A percentile compares a stretch with the other conserved stretches of the same genome.
Conservation (phyloP, 2,888 invertebrate genomes). For the Pristionchus maxplancki region DNA sequence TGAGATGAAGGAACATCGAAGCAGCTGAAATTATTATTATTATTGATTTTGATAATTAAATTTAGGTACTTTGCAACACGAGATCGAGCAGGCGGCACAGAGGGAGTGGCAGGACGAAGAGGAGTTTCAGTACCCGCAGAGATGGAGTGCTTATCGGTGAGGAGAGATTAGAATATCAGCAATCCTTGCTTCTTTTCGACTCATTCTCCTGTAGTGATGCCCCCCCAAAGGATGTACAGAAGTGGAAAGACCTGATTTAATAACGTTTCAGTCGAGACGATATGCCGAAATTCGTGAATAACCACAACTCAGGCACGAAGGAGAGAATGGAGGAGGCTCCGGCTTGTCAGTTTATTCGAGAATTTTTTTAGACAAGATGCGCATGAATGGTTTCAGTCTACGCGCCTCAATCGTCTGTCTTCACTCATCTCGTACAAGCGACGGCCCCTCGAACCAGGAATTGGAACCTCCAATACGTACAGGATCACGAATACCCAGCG, state of each 20-base stretch:
- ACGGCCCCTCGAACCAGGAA: background rate
- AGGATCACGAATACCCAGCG: background rate
- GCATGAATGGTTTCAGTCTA: no score
- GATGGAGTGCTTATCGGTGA: slow-evolving; percentile 21
- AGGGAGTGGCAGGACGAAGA: background rate
- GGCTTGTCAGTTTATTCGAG: background rate
- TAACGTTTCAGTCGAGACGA: background rate
- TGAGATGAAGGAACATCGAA: background rate
- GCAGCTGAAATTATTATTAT: background rate
- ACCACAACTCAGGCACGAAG: no score
- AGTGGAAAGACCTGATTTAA: background rate
- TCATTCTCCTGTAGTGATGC: no score
- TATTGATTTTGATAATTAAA: background rate
- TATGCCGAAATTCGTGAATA: background rate
- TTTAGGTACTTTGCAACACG: slow-evolving; percentile 11
- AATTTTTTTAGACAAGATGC: no score
- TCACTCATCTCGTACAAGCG: background rate
- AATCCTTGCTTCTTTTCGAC: background rate
- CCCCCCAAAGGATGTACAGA: no score
- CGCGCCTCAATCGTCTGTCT: background rate
- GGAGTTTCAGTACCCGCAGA: background rate
- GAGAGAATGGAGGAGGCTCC: no score
- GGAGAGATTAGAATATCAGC: background rate
- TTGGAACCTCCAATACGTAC: slow-evolving; percentile 35
- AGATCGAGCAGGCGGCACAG: background rate